These are phyloP conservation scores for Okamejei kenojei DNA, from an alignment of 2,797 vertebrate genomes.

Conservation along the genomic window DNA sequence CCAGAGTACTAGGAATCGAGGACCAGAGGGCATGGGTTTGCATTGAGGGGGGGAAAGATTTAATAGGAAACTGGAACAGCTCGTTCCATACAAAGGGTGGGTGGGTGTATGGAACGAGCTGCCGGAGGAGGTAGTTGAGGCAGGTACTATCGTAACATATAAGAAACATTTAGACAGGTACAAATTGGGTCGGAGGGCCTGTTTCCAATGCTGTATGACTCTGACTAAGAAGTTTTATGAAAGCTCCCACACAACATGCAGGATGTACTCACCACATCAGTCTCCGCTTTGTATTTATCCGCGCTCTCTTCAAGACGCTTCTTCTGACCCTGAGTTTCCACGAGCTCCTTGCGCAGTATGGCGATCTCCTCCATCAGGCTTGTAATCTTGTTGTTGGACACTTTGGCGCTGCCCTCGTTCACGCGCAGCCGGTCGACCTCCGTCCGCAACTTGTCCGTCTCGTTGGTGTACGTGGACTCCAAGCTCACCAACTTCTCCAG, in stretches of 20 bases:
- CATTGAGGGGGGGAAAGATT: no score
- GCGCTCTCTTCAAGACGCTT: constrained; percentile 82
- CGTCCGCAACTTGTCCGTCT: constrained; percentile 73
- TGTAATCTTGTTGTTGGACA: constrained; percentile 66
- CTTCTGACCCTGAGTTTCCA: constrained; percentile 77
- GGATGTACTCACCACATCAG: constrained; percentile 72
- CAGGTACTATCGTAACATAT: no score
- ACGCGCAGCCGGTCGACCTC: constrained; percentile 75
- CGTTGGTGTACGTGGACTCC: constrained; percentile 65
- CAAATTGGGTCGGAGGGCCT: no score
- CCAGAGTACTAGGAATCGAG: no score
- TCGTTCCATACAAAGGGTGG: no score
- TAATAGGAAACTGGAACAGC: no score
- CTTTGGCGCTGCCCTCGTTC: constrained; percentile 80
- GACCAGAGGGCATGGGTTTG: no score
- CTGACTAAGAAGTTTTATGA: no score
- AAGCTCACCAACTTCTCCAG: constrained; percentile 69
- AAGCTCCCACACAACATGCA: neutral
- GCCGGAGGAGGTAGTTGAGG: no score
- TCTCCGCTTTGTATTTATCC: constrained; percentile 78
- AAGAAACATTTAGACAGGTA: no score
- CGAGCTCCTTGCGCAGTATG: constrained; percentile 76
- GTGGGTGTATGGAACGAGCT: no score
- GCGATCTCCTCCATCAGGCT: constrained; percentile 81
- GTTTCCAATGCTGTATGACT: no score